Evolutionary conservation across 2,797 vertebrate genomes (phyloP).

Genomic region (Falco peregrinus): DNA sequence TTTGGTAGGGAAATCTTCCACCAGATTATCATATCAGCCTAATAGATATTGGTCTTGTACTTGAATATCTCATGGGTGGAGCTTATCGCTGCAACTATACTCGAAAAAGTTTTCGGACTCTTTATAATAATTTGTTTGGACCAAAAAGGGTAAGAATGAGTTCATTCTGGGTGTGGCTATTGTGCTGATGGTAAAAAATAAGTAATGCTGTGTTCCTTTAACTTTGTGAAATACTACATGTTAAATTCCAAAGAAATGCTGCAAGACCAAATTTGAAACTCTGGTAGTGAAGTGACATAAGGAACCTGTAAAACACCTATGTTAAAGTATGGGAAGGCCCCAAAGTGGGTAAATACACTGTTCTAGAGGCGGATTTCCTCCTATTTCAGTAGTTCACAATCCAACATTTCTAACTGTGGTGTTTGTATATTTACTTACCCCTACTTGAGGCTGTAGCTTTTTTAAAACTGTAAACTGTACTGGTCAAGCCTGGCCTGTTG

Average conservation of each 20-base stretch:
- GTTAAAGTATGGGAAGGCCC: neutral
- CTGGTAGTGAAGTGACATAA: neutral
- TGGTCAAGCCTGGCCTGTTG: neutral
- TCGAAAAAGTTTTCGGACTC: slow-evolving; percentile 92
- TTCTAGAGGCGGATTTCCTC: neutral
- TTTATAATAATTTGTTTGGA: slow-evolving; percentile 97
- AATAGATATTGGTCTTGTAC: slow-evolving; percentile 96
- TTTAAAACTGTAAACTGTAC: neutral
- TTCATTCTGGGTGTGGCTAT: neutral
- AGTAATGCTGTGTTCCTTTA: neutral
- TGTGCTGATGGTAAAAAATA: neutral
- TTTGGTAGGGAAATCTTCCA: slow-evolving; percentile 91
- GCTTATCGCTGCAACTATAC: slow-evolving; percentile 98
- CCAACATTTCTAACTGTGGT: neutral
- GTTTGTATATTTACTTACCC: neutral
- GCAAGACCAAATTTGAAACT: neutral
- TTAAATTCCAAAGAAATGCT: neutral
- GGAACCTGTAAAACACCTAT: neutral
- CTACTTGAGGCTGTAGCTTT: neutral
- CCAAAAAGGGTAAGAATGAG: slow-evolving; percentile 88
- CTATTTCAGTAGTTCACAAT: neutral
- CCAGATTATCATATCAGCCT: slow-evolving; percentile 98
- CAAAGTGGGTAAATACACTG: neutral
- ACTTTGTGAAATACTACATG: neutral
- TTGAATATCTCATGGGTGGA: slow-evolving; percentile 98